These are phyloP conservation scores for Phoxinus phoxinus DNA, from an alignment of 2,113 vertebrate species.

Conservation along the genomic window DNA sequence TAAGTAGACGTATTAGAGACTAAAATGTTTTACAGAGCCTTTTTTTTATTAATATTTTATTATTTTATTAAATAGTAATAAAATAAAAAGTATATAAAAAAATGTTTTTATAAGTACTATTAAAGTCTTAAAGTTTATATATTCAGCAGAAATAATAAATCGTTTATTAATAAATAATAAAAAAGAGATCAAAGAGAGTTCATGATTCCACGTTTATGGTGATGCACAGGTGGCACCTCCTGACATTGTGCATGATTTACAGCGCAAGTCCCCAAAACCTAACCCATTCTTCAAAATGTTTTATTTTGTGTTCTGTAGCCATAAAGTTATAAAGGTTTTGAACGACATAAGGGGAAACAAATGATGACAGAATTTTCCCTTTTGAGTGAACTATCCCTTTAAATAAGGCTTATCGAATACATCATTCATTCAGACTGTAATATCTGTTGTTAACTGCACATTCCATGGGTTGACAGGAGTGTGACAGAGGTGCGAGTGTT, in stretches of 20 bases:
- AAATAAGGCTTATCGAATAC: neutral
- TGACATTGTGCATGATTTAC: too few species aligned
- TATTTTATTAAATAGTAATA: neutral
- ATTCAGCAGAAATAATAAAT: neutral
- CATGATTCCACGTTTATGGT: too few species aligned
- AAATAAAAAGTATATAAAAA: neutral
- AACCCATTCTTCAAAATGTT: neutral
- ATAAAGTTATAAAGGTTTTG: neutral
- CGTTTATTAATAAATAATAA: too few species aligned
- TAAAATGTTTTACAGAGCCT: neutral
- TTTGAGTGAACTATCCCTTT: neutral
- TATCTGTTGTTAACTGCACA: constrained; percentile 72
- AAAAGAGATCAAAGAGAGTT: too few species aligned
- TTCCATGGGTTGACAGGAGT: constrained; percentile 60
- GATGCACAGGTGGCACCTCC: too few species aligned
- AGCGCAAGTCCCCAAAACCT: neutral
- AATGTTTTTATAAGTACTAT: neutral
- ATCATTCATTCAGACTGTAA: constrained; percentile 53
- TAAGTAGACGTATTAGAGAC: neutral
- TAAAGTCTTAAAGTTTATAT: neutral
- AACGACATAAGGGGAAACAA: neutral
- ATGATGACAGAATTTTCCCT: neutral
- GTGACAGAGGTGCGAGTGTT: constrained; percentile 30
- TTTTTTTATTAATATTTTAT: too few species aligned
- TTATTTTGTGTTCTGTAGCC: neutral